Percentiles rank a stretch among this genome's conserved stretches.
phyloP scores from a whole-genome alignment of 2,888 invertebrate species.

The Artemia sinica region DNA sequence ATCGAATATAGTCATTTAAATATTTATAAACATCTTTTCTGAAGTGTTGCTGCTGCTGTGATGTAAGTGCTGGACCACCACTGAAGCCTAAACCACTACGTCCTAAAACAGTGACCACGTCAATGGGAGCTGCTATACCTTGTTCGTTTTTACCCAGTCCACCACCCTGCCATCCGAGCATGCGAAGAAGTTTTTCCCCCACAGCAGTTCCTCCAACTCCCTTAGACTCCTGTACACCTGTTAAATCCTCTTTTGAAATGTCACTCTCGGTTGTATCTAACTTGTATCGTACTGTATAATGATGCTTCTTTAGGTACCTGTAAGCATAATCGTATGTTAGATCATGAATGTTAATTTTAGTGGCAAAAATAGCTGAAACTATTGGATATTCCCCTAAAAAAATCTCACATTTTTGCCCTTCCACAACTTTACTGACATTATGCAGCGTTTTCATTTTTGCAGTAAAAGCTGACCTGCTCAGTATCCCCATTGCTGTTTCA shows the following conservation, averaged over 20 bases:
- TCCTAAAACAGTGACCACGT: background rate
- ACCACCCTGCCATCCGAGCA: constrained; percentile 8
- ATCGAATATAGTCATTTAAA: background rate
- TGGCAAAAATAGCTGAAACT: background rate
- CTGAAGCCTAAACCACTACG: background rate
- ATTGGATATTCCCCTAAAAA: background rate
- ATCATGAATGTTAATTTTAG: background rate
- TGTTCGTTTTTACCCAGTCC: background rate
- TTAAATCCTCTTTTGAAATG: background rate
- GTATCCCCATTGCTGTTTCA: background rate
- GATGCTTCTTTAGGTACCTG: constrained; percentile 9
- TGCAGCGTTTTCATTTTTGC: too few relatives aligned
- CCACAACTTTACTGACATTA: background rate
- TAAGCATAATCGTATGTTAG: background rate
- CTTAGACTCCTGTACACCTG: background rate
- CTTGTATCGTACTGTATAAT: constrained; percentile 5
- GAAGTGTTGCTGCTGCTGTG: background rate
- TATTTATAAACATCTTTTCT: background rate
- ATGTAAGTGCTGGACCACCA: background rate
- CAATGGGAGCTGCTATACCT: background rate
- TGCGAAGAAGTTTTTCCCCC: constrained; percentile 1
- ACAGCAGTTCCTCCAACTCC: background rate
- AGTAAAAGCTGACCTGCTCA: background rate
- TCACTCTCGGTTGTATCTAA: constrained; percentile 4
- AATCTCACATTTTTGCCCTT: background rate